A percentile compares a stretch with the other conserved stretches of the same genome.
Conservation (phyloP, 1,140 invertebrate species). For the Kradibia gibbosae region DNA sequence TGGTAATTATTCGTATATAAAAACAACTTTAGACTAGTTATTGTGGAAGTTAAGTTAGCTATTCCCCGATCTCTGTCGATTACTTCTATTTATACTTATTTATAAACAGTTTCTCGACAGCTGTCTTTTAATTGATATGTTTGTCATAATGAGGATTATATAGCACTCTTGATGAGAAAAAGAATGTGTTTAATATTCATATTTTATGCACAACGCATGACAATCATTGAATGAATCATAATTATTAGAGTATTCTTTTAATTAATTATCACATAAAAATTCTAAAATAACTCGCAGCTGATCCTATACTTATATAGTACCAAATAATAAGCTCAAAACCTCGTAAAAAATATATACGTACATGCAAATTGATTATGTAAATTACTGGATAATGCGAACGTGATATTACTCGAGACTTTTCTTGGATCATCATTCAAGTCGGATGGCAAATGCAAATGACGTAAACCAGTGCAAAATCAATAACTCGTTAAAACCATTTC, state of each 20-base stretch:
- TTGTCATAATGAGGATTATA: too few relatives aligned
- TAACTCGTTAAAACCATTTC: slow-evolving; percentile 37
- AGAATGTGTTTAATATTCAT: too few relatives aligned
- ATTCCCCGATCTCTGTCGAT: neutral
- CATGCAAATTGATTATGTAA: slow-evolving; percentile 44
- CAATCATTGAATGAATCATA: too few relatives aligned
- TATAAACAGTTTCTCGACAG: neutral
- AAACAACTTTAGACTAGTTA: neutral
- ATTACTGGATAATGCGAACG: slow-evolving; percentile 11
- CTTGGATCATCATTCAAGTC: slow-evolving; percentile 2
- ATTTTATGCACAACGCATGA: too few relatives aligned
- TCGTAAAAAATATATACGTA: slow-evolving; percentile 24
- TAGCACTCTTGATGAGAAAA: too few relatives aligned
- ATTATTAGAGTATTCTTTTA: too few relatives aligned
- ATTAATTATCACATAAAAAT: neutral
- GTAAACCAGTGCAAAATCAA: neutral
- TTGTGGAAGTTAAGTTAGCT: neutral
- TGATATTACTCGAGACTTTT: slow-evolving; percentile 12
- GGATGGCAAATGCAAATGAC: neutral
- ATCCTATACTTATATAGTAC: neutral
- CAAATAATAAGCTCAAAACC: slow-evolving; percentile 11
- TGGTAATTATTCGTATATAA: neutral
- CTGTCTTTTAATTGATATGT: neutral
- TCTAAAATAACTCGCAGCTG: neutral
- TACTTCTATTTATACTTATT: neutral